Base-by-base conservation (phyloP, 1,140 invertebrate genomes). In the Uloborus diversus region DNA sequence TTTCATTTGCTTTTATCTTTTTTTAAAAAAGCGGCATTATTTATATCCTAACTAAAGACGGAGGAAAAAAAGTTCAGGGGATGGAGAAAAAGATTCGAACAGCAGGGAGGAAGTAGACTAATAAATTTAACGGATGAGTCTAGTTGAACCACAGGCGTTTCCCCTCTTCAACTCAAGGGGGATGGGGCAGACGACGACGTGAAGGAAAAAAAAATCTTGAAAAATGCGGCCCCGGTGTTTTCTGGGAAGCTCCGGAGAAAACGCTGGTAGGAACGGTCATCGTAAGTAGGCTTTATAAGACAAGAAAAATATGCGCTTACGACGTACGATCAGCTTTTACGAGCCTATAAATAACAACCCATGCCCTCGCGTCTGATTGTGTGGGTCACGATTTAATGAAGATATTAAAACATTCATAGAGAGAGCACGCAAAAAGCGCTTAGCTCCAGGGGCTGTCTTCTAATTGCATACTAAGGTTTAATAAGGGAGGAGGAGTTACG, bases 301-400 rank as follows among this genome's bases (percentile, higher is more conserved):
- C 32, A 73, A 61, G 68, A 57, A 73, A 73, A 73, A 73, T 73
- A 73, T 73, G 56, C 69, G 27, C 56, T 37, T 61, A 49, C 69
- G 56, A 73, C 61, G 53, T 73, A 73, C 69, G 57, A 61, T 73
- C 53, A 37, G 47, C 37, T 73, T 73, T 73, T 73, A 73, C 69
- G 69, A 73, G 56, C 69, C 69, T 73, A 73, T 73, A 73, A 73
- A 73, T 73, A 73, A 73, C 53, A 59, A 56, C 25, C 69, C 32
- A 14, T 33, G 69, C 32, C 37, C 56, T 35, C 56, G 42, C 37
- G 42, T 23, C 3, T 20, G 49, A 35, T 20, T 9, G 51, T 35
- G 35, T 51, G 33, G 69, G 69, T 73, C 69, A 73, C 53, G 69
- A 73, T 61, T 73, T 61, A 73, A 73, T 73, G 69, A 73, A 73